phyloP scores from a whole-genome alignment of 23 tunicate species.

The Diplosoma virens region DNA sequence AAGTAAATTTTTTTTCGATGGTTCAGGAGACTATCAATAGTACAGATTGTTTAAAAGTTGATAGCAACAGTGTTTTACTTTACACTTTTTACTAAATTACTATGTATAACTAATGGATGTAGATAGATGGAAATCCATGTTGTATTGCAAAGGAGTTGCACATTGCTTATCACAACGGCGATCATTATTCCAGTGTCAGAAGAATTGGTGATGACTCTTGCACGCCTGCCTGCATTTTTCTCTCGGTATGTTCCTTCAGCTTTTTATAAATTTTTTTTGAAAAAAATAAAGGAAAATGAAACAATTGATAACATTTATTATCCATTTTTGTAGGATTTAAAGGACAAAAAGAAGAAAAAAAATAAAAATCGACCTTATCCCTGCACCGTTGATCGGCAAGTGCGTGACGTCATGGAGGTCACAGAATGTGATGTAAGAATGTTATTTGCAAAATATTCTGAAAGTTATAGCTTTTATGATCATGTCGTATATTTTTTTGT shows the following conservation, averaged over 20 bases:
- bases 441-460: too few species aligned
- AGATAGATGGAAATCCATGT: too few species aligned
- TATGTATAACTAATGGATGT: too few species aligned
- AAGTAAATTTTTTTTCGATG: too few species aligned
- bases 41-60: too few species aligned
- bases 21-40: too few species aligned
- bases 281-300: background rate
- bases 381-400: background rate
- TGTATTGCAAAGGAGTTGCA: conserved; percentile 43
- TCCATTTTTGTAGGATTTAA: background rate
- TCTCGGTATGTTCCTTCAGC: conserved; percentile 22
- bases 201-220: conserved; percentile 39
- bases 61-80: too few species aligned
- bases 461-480: too few species aligned
- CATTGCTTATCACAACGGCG: conserved; percentile 74
- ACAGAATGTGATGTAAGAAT: background rate
- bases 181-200: conserved; percentile 74
- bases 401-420: background rate
- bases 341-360: background rate
- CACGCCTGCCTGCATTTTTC: conserved; percentile 30
- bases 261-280: background rate
- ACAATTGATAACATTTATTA: background rate
- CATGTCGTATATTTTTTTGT: too few species aligned
- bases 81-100: too few species aligned
- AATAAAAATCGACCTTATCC: background rate